Evolutionary conservation across 2,888 invertebrate species (phyloP).

Genomic region (Koerneria pararmatus): DNA sequence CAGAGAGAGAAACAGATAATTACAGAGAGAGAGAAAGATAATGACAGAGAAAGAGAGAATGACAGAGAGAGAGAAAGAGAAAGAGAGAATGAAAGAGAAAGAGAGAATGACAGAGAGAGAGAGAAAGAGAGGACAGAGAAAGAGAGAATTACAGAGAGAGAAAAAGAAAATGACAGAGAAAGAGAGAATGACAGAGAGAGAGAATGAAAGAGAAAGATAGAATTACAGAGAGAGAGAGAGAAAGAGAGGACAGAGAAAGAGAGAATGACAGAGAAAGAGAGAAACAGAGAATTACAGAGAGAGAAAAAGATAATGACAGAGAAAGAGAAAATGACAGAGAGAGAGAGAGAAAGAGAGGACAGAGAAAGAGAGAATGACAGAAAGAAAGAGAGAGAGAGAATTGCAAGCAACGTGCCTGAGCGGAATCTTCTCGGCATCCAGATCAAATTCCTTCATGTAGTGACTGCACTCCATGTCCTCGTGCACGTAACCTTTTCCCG

Average conservation of each 20-base stretch:
- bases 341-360: not conserved
- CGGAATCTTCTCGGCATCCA: constrained; percentile 74
- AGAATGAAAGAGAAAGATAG: not conserved
- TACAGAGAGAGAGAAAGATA: not conserved
- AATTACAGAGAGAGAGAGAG: no score
- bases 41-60: not conserved
- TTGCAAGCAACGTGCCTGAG: constrained; percentile 68
- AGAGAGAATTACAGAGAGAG: not conserved
- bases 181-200: not conserved
- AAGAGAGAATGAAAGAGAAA: constrained; percentile 7
- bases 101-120: not conserved
- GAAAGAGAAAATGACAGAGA: constrained; percentile 13
- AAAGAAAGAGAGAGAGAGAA: not conserved
- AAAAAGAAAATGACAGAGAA: not conserved
- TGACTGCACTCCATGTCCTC: constrained; percentile 99
- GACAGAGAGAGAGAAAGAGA: not conserved
- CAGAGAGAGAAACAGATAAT: no score
- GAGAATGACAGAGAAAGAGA: constrained; percentile 5
- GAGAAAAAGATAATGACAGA: not conserved
- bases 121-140: not conserved
- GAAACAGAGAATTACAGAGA: not conserved
- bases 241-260: not conserved
- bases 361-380: not conserved
- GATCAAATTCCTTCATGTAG: constrained; percentile 98
- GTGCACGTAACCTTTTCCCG: constrained; percentile 81